A percentile compares a stretch with the other conserved stretches of the same genome.
These are phyloP conservation scores for Siphamia tubifer DNA, from an alignment of 2,113 vertebrate genomes.

Conservation along the genomic window DNA sequence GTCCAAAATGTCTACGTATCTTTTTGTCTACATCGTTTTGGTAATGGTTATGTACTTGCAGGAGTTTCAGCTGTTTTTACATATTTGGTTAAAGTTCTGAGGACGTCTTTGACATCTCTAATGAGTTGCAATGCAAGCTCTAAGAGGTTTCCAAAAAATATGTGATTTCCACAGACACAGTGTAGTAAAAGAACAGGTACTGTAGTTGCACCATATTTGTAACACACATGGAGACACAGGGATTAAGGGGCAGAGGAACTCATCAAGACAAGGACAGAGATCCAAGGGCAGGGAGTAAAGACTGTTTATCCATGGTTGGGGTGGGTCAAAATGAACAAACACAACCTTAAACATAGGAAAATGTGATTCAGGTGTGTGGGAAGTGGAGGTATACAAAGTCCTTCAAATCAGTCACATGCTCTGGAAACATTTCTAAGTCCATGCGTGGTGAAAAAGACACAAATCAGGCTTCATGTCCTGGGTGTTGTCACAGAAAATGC, in stretches of 20 bases:
- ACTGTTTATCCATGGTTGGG: conserved; percentile 42
- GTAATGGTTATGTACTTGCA: no score
- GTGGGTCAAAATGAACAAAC: conserved; percentile 37
- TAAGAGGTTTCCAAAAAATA: neutral
- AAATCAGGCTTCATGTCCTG: conserved; percentile 8
- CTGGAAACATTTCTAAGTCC: conserved; percentile 20
- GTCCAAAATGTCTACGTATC: no score
- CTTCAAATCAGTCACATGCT: neutral
- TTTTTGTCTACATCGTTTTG: no score
- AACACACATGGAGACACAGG: neutral
- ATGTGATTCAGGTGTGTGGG: conserved; percentile 62
- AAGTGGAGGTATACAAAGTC: conserved; percentile 20
- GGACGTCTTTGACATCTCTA: no score
- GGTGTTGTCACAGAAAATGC: conserved; percentile 26
- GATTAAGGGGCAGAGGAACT: conserved; percentile 17
- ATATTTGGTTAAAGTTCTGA: no score
- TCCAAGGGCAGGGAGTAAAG: conserved; percentile 15
- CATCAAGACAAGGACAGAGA: conserved; percentile 6
- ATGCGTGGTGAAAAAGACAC: conserved; percentile 13
- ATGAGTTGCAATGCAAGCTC: no score
- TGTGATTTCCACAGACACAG: neutral
- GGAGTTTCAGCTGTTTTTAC: no score
- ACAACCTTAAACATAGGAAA: conserved; percentile 36
- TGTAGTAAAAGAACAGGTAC: neutral
- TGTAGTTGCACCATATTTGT: neutral